phyloP scores from a whole-genome alignment of 2,888 invertebrate species.

The Ischnus inquisitorius region DNA sequence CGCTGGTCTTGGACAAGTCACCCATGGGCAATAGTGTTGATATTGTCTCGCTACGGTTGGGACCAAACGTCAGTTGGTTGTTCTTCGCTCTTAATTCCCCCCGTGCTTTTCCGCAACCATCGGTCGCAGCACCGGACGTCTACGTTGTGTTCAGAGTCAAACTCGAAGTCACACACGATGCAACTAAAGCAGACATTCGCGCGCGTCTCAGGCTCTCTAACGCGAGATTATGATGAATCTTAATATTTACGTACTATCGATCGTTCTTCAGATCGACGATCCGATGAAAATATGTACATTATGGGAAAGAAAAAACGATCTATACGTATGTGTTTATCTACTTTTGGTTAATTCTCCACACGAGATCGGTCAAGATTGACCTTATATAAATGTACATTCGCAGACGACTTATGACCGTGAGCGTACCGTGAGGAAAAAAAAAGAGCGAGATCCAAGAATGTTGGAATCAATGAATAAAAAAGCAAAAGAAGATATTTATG shows the following conservation, averaged over 20 bases:
- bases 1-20: constrained; percentile 42
- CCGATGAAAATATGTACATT: not conserved
- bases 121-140: constrained; percentile 10
- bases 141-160: constrained; percentile 14
- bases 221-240: not conserved
- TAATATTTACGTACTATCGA: constrained; percentile 1
- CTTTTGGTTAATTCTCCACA: constrained; percentile 30
- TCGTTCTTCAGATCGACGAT: not conserved
- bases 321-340: constrained; percentile 20
- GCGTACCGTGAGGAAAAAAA: constrained; percentile 2
- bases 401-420: not conserved
- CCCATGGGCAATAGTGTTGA: constrained; percentile 48
- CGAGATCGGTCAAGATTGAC: constrained; percentile 24
- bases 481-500: not conserved
- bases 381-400: constrained; percentile 6
- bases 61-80: constrained; percentile 74
- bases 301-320: not conserved
- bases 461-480: not conserved
- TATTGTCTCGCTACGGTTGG: constrained; percentile 76
- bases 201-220: constrained; percentile 7
- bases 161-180: constrained; percentile 20
- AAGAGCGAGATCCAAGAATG: constrained; percentile 13
- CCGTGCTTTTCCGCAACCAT: not conserved
- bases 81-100: constrained; percentile 44
- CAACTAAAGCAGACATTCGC: not conserved